Base-by-base conservation (phyloP, 1,140 invertebrate species). In the Meloidogyne exigua region DNA sequence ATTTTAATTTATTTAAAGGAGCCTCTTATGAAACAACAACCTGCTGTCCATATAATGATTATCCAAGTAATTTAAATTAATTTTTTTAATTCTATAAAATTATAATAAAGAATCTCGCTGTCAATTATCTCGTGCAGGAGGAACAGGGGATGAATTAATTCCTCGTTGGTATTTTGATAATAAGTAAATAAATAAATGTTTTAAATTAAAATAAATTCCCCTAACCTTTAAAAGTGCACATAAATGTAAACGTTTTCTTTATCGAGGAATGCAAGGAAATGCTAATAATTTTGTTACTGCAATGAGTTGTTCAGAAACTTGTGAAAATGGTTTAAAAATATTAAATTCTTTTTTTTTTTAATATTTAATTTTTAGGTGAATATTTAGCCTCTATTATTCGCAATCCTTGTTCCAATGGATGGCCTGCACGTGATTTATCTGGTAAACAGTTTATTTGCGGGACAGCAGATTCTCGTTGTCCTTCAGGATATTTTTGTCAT, bases 141-240 rank as follows among this genome's bases (percentile, higher is more conserved):
- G 85, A 26, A 81, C 79, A 28, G 86, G 85, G 7, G 81, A 84
- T 21, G 81, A 82, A 28, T 36, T 88, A 9, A 84, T 87, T 25
- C 79, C 85, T 15, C 79, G 85, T 64, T 87, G 87, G 86, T 87
- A 84, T 75, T 87, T 78, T 75, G 85, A 87, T 68, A 67, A 39
- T 28, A 65, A 66, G 72, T 74, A 26, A 65, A 21, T 68, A 36
- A 71, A 49, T n/a, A n/a, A 18, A 23, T 70, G 36, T 73, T 73
- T 70, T 42, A 18, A n/a, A 26, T 36, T 25, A 57, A 18, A 12
- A 15, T 3, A n/a, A n/a, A n/a, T n/a, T n/a, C n/a, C n/a, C n/a
- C n/a, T n/a, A n/a, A n/a, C n/a, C n/a, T 28, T 70, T 36, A 12
- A 18, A 15, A 71, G 44, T 12, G 73, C 74, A 10, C 83, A 81